Evolutionary conservation across 2,888 invertebrate species (phyloP), one percentile per base, ranked within the genome.

Genomic region (Calliopum simillimum): DNA sequence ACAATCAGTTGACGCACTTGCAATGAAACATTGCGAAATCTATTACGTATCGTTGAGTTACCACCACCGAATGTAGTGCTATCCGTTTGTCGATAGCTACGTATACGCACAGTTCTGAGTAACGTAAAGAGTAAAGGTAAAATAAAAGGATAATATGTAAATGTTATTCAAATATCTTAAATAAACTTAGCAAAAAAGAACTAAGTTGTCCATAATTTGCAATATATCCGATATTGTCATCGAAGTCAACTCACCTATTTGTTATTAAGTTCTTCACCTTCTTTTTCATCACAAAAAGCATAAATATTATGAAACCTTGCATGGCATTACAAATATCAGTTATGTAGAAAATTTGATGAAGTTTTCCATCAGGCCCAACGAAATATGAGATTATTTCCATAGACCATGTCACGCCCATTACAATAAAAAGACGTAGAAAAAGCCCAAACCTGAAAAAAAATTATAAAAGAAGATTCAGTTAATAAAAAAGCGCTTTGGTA

Each of bases 371-470:
- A 3, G 71, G 66, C 71, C 89, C 89, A 2, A 89, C 88, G 21
- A 91, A 89, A 88, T 92, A 94, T 53, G 94, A 93, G 71, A 94
- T 86, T 62, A 94, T 89, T 82, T 95, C 95, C 86, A 92, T 90
- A 0, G 90, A 88, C 95, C 95, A 95, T 80, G 93, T 94, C 19
- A 94, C 91, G 0, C 95, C 95, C 94, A 95, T 95, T 33, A 94
- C 93, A 77, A 95, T 88, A 82, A 95, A 92, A 47, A 95, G 86
- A 80, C 95, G 94, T 78, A 94, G 80, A 82, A 94, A 95, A 3
- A 95, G 87, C 41, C 90, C 91, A 82, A 93, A 94, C 85, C 95
- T 95, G 21, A 46, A 63, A 12, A 1, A 33, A 1, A 70, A 62
- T 53, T 64, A 14, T 6, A 53, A 69, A 61, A 44, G 21, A 43